Evolutionary conservation across 1,140 invertebrate genomes (phyloP).

Genomic region (Polypedilum vanderplanki): DNA sequence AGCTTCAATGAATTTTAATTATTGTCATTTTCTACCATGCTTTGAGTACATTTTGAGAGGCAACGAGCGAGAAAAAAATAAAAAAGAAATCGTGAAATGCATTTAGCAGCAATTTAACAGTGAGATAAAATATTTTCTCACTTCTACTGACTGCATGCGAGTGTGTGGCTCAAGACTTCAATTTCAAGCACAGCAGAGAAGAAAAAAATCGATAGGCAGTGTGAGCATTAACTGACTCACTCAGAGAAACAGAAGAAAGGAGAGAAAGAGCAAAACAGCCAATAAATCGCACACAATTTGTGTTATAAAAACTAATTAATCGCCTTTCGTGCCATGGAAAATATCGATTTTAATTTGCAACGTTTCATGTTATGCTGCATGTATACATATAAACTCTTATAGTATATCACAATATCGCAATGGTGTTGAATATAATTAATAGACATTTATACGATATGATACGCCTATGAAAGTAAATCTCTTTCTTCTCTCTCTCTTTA

Average conservation of each 20-base stretch:
- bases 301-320: conserved; percentile 29
- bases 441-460: conserved; percentile 6
- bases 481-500: neutral
- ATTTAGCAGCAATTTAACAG: conserved; percentile 25
- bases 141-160: neutral
- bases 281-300: conserved; percentile 27
- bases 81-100: conserved; percentile 26
- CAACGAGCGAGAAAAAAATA: neutral
- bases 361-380: conserved; percentile 21
- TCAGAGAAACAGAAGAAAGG: neutral
- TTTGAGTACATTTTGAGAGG: neutral
- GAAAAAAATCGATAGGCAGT: neutral
- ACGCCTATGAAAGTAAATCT: neutral
- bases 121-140: conserved; percentile 27
- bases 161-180: conserved; percentile 24
- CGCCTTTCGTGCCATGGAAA: conserved; percentile 25
- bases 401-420: conserved; percentile 12
- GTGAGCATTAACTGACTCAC: neutral
- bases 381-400: neutral
- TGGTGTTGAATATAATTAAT: conserved; percentile 19
- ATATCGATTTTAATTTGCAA: conserved; percentile 26
- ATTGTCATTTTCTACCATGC: conserved; percentile 12
- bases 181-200: neutral
- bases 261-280: neutral
- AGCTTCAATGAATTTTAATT: conserved; percentile 28